phyloP scores from a whole-genome alignment of 2,797 vertebrate genomes.

The Sternarchorhynchus goeldii region DNA sequence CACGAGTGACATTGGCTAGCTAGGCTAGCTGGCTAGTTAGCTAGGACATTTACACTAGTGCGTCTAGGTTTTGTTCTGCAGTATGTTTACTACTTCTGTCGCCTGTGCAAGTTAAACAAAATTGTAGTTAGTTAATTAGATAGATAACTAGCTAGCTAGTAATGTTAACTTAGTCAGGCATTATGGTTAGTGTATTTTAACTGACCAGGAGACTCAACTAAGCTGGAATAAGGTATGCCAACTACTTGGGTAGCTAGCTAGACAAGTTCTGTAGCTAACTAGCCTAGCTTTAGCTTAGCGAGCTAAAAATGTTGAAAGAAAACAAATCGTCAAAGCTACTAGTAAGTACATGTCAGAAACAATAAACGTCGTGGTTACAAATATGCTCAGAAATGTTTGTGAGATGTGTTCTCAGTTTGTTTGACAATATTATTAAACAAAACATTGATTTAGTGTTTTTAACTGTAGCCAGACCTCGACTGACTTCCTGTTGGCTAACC shows the following conservation, averaged over 20 bases:
- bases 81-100: too few relatives aligned
- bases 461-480: slow-evolving; percentile 26
- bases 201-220: neutral
- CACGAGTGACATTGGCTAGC: slow-evolving; percentile 5
- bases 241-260: neutral
- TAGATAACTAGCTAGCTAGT: neutral
- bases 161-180: too few relatives aligned
- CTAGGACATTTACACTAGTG: neutral
- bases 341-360: neutral
- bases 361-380: neutral
- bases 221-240: neutral
- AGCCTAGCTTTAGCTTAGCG: slow-evolving; percentile 19
- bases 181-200: neutral
- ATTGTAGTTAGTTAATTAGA: neutral
- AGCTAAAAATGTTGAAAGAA: neutral
- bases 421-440: neutral
- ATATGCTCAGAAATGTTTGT: too few relatives aligned
- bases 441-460: slow-evolving; percentile 10
- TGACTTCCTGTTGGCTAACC: slow-evolving; percentile 45
- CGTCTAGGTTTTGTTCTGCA: neutral
- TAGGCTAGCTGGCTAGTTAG: slow-evolving; percentile 20
- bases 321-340: neutral
- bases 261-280: neutral
- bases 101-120: too few relatives aligned
- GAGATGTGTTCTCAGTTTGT: neutral